Conservation (phyloP, 30 jellyfish, hydroid and myxozoan genomes). For the Cassiopea xamachana region DNA sequence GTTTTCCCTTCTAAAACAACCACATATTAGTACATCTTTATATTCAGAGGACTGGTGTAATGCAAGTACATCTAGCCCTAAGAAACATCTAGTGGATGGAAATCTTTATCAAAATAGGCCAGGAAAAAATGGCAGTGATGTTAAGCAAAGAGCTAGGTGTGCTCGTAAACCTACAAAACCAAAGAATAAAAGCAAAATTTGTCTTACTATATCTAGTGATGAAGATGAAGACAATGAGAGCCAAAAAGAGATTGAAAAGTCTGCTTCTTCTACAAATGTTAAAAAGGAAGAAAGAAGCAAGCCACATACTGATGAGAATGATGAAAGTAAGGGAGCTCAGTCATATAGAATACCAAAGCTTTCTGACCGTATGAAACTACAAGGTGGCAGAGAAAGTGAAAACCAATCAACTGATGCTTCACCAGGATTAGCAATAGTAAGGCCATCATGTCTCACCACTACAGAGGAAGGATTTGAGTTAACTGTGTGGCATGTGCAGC, state of each 20-base stretch:
- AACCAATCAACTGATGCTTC: not conserved
- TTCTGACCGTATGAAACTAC: slow-evolving; percentile 70
- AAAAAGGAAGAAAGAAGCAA: slow-evolving; percentile 6
- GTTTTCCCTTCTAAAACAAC: not conserved
- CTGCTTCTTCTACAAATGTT: not conserved
- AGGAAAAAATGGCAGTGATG: not conserved
- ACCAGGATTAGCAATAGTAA: not conserved
- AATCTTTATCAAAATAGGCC: not conserved
- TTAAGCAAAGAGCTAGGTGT: not conserved
- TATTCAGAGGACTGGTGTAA: not conserved
- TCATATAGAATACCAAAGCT: slow-evolving; percentile 36
- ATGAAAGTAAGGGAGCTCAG: not conserved
- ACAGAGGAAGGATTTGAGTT: slow-evolving; percentile 13
- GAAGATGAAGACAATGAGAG: slow-evolving; percentile 63
- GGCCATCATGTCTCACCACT: not conserved
- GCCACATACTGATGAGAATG: not conserved
- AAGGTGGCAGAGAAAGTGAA: slow-evolving; percentile 54
- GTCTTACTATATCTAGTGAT: slow-evolving; percentile 87
- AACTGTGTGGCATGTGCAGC: slow-evolving; percentile 35
- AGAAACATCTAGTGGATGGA: not conserved
- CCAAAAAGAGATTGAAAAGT: not conserved
- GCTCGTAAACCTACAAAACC: slow-evolving; percentile 25
- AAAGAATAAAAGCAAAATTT: slow-evolving; percentile 52
- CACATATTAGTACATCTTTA: not conserved
- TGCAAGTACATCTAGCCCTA: not conserved